Evolutionary conservation across 2,113 vertebrate genomes (phyloP), one percentile per base, ranked within the genome.

Genomic region (Leptocoma aspasia): DNA sequence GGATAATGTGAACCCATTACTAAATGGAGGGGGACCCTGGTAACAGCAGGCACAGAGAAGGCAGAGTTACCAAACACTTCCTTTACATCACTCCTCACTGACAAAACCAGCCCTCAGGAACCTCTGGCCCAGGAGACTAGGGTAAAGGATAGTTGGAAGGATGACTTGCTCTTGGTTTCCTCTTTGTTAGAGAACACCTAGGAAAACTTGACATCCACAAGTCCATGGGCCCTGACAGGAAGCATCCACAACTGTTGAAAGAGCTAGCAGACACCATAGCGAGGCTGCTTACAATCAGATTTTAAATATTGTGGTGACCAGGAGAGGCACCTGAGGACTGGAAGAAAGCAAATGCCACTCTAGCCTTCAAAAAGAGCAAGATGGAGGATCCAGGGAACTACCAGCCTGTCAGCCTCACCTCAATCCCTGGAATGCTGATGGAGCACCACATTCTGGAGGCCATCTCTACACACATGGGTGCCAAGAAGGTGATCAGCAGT

Each of bases 201-300:
- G 57, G 50, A 35, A 56, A 80, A 42, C 21, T 6, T 3, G 1
- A 42, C 26, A 35, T 64, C 16, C 49, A 22, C 11, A 49, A 56
- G 24, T n/a, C 42, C 49, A 21, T 18, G 13, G 16, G 16, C 26
- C 21, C 30, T 24, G 17, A 30, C 0, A 0, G 9, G 30, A 54
- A 49, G 20, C 13, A 70, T 49, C 11, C 26, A 35, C 21, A 47
- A 22, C 7, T 42, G 15, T 5, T 56, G 49, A 71, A 60, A 6
- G 41, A 79, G n/a, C 6, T 54, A 28, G 30, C 0, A 0, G 24
- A 63, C 13, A 79, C 6, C 14, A 31, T 3, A 54, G 41, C 0
- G 0, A 49, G 5, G 13, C 11, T 7, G 11, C 39, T 71, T 30
- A 41, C 3, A 13, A 35, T 35, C 41, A 49, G 0, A 9, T 71